phyloP scores from a whole-genome alignment of 2,888 invertebrate genomes.

The Tromatobia lineatoria region DNA sequence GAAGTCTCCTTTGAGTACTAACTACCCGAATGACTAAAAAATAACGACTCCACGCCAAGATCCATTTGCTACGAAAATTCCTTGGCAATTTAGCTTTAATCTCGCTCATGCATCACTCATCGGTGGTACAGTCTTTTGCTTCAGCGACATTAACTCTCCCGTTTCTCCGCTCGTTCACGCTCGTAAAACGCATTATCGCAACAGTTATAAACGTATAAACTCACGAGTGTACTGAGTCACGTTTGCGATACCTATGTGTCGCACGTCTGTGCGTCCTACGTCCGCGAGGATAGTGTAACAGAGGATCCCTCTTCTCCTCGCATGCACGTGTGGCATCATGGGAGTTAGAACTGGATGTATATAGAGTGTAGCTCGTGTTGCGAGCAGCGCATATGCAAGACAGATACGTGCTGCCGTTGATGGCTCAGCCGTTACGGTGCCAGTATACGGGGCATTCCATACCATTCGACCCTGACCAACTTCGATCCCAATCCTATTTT shows the following conservation, averaged over 20 bases:
- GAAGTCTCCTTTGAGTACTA: too few relatives aligned
- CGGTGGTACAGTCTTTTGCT: not conserved
- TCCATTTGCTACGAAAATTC: conserved; percentile 13
- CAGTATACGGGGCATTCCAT: too few relatives aligned
- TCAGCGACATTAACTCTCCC: not conserved
- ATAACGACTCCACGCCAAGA: not conserved
- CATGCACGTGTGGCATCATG: conserved; percentile 12
- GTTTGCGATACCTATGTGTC: conserved; percentile 22
- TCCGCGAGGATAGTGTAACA: conserved; percentile 2
- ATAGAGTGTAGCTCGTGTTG: not conserved
- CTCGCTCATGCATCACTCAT: conserved; percentile 49
- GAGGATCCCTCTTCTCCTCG: too few relatives aligned
- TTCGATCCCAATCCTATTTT: too few relatives aligned
- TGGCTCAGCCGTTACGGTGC: not conserved
- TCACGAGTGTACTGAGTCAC: conserved; percentile 53
- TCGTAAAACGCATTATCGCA: conserved; percentile 72
- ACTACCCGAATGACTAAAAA: not conserved
- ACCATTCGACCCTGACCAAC: too few relatives aligned
- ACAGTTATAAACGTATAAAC: conserved; percentile 64
- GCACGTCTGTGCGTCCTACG: not conserved
- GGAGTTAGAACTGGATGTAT: not conserved
- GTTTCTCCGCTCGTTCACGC: conserved; percentile 30
- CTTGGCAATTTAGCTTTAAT: conserved; percentile 41
- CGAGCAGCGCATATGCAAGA: conserved; percentile 2
- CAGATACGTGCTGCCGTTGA: conserved; percentile 17